Percentiles rank a stretch among this genome's conserved stretches.
phyloP scores from a whole-genome alignment of 2,113 vertebrate genomes.

The Hydrolagus affinis region DNA sequence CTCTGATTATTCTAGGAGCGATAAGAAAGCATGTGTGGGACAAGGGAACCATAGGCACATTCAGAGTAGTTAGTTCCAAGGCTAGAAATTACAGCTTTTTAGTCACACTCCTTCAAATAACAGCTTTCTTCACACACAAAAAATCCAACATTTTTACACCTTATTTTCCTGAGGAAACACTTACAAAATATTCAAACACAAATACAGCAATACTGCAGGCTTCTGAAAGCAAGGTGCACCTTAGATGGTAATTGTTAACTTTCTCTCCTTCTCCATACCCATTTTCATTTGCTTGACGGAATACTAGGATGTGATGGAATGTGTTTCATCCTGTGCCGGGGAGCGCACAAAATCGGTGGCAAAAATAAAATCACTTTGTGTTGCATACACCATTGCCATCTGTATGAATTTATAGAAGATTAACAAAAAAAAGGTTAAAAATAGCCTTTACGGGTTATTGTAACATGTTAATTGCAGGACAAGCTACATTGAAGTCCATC shows the following conservation, averaged over 20 bases:
- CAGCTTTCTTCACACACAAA: slow-evolving; percentile 38
- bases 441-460: not conserved
- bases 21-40: slow-evolving; percentile 43
- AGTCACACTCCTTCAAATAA: slow-evolving; percentile 50
- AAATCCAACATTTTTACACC: slow-evolving; percentile 45
- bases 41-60: slow-evolving; percentile 51
- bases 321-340: slow-evolving; percentile 39
- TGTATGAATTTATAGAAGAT: not conserved
- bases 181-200: slow-evolving; percentile 54
- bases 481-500: not conserved
- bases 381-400: slow-evolving; percentile 7
- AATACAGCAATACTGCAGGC: slow-evolving; percentile 57
- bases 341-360: not conserved
- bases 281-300: slow-evolving; percentile 50
- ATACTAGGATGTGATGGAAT: slow-evolving; percentile 47
- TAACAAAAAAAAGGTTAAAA: not conserved
- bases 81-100: slow-evolving; percentile 55
- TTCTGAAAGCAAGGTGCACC: slow-evolving; percentile 59
- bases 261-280: slow-evolving; percentile 62
- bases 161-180: slow-evolving; percentile 63
- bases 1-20: slow-evolving; percentile 37
- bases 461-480: not conserved
- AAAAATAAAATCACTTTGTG: slow-evolving; percentile 1
- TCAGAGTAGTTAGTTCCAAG: slow-evolving; percentile 52
- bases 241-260: slow-evolving; percentile 62